A percentile compares a stretch with the other conserved stretches of the same genome.
Conservation (phyloP, 2,888 invertebrate species). For the Chloromyia formosa region DNA sequence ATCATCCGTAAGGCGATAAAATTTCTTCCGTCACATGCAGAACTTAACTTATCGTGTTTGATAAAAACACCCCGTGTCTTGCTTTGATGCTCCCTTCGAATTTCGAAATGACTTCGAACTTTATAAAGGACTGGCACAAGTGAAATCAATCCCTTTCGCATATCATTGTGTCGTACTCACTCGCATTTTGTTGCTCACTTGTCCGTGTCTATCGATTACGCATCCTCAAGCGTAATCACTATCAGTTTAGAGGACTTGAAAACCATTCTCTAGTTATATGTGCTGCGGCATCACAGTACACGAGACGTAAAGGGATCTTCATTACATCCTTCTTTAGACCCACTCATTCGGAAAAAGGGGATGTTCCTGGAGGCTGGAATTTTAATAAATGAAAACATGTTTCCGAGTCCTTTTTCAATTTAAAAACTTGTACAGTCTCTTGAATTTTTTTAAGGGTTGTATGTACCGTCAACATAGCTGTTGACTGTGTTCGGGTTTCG, state of each 20-base stretch:
- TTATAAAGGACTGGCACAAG: background rate
- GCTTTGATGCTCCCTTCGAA: background rate
- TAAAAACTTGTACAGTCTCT: conserved; percentile 42
- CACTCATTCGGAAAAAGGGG: conserved; percentile 47
- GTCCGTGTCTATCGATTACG: conserved; percentile 45
- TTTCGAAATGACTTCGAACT: background rate
- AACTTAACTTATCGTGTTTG: conserved; percentile 38
- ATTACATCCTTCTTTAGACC: conserved; percentile 41
- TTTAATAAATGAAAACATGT: conserved; percentile 50
- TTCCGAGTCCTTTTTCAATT: conserved; percentile 44
- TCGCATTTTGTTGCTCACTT: conserved; percentile 38
- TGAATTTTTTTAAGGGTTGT: conserved; percentile 43
- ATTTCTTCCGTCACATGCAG: conserved; percentile 44
- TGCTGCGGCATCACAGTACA: background rate
- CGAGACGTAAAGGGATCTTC: conserved; percentile 37
- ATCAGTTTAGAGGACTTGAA: conserved; percentile 15
- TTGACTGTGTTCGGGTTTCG: conserved; percentile 25
- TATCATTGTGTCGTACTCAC: background rate
- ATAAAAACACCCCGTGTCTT: background rate
- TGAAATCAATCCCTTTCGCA: conserved; percentile 27
- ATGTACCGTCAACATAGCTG: conserved; percentile 5
- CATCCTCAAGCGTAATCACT: conserved; percentile 41
- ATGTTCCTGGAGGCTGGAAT: conserved; percentile 42
- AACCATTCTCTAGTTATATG: conserved; percentile 8
- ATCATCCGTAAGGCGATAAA: conserved; percentile 46